Evolutionary conservation across 2,797 vertebrate species (phyloP), one percentile per base, ranked within the genome.

Genomic region (Garrulus glandarius): DNA sequence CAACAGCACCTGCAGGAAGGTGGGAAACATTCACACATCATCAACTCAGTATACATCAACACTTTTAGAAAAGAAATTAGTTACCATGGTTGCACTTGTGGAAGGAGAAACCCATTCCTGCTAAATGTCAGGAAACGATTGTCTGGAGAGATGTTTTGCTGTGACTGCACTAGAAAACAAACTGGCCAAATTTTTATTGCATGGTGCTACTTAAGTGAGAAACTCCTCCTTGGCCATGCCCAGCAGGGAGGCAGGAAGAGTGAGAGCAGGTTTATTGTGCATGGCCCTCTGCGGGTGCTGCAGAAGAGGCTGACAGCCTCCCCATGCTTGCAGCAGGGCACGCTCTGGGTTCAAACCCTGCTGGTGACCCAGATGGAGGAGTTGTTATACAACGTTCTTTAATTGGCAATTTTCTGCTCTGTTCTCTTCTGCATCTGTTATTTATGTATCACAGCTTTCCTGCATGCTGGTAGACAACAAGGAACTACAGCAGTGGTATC

Each of bases 341-440:
- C 0, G 0, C 37, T 82, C 81, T 63, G 91, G 94, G 95, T 95
- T 92, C 94, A 95, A 80, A 95, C 84, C 81, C 91, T 96, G 95
- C 86, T 95, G 94, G 24, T 95, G 93, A 96, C 93, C 93, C 95
- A 97, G 95, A 96, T 97, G 95, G 95, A 94, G 86, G 82, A 95
- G 88, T 55, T 95, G 88, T 91, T 94, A 80, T 6, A 91, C 84
- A 80, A 39, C 9, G 49, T 53, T 93, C 94, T 94, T 84, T 95
- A 96, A 94, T 90, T 89, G 93, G 89, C 90, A 95, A 81, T 96
- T 96, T 96, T 96, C 96, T 96, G 94, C 93, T 96, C 90, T 74
- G 74, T 89, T 97, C 94, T 97, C 80, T 87, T 92, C 94, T 90
- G 89, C 94, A 96, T 95, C 95, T 96, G 94, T 92, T 95, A 94